Conservation (phyloP, 2,113 vertebrate genomes). For the Rhea pennata region DNA sequence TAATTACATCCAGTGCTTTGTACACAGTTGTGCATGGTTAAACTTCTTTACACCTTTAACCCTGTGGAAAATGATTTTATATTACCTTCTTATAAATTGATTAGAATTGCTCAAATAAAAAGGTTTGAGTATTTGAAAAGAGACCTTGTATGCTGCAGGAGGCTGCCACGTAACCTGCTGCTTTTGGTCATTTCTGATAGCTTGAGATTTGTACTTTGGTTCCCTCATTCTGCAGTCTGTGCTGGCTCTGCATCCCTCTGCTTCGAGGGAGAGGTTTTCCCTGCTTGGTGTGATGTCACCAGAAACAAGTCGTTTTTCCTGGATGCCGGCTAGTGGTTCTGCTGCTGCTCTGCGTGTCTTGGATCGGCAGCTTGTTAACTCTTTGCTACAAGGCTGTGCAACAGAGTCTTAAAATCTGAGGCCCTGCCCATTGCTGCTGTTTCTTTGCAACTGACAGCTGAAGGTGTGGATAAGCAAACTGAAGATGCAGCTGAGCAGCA, state of each 20-base stretch:
- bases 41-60: background rate
- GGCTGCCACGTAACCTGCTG: background rate
- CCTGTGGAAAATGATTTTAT: background rate
- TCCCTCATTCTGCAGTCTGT: background rate
- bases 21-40: background rate
- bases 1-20: background rate
- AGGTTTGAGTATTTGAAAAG: background rate
- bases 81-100: background rate
- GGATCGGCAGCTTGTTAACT: background rate
- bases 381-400: background rate
- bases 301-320: slow-evolving; percentile 35
- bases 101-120: background rate
- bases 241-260: background rate
- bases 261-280: background rate
- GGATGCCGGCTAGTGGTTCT: background rate
- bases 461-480: background rate
- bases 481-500: background rate
- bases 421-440: background rate
- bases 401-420: background rate
- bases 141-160: background rate
- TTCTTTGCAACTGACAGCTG: background rate
- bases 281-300: slow-evolving; percentile 21
- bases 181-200: background rate
- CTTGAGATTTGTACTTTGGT: background rate
- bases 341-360: background rate